Evolutionary conservation across 2,797 vertebrate species (phyloP), one percentile per base, ranked within the genome.

Genomic region (Manis javanica): DNA sequence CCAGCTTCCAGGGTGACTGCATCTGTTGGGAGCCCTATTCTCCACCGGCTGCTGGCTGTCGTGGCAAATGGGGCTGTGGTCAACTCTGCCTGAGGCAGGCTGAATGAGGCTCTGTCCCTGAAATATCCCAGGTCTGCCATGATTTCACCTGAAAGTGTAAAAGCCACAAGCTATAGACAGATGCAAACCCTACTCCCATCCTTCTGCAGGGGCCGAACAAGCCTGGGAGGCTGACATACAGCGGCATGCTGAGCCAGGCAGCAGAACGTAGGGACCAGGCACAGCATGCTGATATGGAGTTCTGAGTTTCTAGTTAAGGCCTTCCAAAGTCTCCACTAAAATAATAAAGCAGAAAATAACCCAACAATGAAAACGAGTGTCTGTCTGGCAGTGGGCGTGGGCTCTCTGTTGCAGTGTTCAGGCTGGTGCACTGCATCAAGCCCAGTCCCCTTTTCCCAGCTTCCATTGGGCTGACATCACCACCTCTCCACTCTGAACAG

Each of bases 361-460:
- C 37, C 71, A 72, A 81, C 72, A 90, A 87, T 51, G 87, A 78
- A 95, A 94, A 19, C 21, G 61, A 74, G 68, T 10, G 39, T 37
- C 75, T 34, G 53, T 97, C 97, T 0, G 94, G 97, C 29, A 42
- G 98, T 96, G 78, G 64, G 64, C 9, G n/a, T 3, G 18, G 96
- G 98, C 98, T 97, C 96, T 98, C 98, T 97, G 90, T 96, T 97
- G 97, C 82, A 93, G 98, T 97, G 98, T 99, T 99, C 98, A 98
- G 96, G 91, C 88, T 98, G 98, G 98, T 99, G 99, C 98, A 98
- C 99, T 99, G 99, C 98, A 99, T 99, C 99, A 99, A 99, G 99
- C 99, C 98, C 97, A 96, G 98, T 97, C 98, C 98, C 97, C 98
- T 98, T 98, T 98, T 98, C 98, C 98, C 94, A 97, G 98, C 98